phyloP scores from a whole-genome alignment of 2,888 invertebrate genomes.

The Metalampra italica region DNA sequence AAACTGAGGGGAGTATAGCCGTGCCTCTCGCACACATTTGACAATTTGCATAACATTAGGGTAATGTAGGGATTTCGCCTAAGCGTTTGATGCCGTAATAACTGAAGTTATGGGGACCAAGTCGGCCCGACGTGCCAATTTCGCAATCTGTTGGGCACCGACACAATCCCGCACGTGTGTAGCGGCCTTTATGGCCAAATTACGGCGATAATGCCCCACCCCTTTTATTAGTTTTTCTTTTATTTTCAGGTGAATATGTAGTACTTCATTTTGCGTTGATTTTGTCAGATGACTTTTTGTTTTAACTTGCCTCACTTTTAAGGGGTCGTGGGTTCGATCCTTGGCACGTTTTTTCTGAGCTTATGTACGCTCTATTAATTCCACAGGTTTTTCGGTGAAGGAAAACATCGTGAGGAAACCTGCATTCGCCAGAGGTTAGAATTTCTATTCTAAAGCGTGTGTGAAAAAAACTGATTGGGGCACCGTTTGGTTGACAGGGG shows the following conservation, averaged over 20 bases:
- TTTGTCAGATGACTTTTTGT: neutral
- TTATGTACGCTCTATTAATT: no score
- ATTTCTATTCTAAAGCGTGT: no score
- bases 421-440: no score
- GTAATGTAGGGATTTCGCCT: neutral
- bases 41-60: neutral
- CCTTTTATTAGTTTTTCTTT: neutral
- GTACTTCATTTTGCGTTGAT: neutral
- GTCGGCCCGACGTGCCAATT: neutral
- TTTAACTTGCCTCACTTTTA: neutral
- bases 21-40: neutral
- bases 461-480: no score
- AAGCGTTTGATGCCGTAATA: neutral
- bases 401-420: no score
- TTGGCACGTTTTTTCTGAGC: no score
- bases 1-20: neutral
- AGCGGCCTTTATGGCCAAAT: neutral
- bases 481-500: no score
- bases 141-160: constrained; percentile 1
- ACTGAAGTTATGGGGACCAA: neutral
- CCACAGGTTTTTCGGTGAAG: no score
- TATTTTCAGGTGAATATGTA: neutral
- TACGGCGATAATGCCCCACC: neutral
- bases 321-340: no score
- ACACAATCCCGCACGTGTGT: neutral